Conservation (phyloP, 2,888 invertebrate species). For the Entomobrya multifasciata region DNA sequence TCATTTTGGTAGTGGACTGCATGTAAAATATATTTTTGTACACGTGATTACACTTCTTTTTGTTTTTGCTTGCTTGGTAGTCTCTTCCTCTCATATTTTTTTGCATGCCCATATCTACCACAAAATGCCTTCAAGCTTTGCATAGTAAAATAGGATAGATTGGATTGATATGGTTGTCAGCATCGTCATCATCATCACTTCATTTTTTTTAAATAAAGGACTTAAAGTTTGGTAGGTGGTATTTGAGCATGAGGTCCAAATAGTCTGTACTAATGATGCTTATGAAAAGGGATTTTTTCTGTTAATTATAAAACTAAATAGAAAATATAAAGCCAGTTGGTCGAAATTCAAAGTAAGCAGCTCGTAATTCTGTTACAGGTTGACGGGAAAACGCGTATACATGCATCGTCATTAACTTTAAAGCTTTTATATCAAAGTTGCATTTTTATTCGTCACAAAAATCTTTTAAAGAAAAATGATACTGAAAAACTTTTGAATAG, state of each 20-base stretch:
- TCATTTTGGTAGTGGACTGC: background rate
- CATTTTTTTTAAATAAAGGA: conserved; percentile 3
- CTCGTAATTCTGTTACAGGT: no score
- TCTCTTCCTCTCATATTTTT: conserved; percentile 19
- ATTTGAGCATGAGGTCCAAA: background rate
- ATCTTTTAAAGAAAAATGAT: no score
- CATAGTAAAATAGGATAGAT: background rate
- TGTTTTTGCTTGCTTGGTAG: no score
- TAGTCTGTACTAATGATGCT: conserved; percentile 25
- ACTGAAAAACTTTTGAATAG: no score
- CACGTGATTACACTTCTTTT: background rate
- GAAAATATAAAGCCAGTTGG: no score
- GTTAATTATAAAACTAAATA: no score
- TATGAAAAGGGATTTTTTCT: conserved; percentile 27
- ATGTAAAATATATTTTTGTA: conserved; percentile 5
- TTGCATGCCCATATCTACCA: background rate
- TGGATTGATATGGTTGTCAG: conserved; percentile 19
- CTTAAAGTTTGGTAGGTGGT: background rate
- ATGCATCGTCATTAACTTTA: no score
- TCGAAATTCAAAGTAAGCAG: no score
- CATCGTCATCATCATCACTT: background rate
- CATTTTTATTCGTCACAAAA: no score
- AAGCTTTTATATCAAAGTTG: no score
- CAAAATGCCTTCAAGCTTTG: conserved; percentile 4
- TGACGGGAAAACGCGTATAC: no score